Conservation (phyloP, 2,888 invertebrate species). For the Thereva unica region DNA sequence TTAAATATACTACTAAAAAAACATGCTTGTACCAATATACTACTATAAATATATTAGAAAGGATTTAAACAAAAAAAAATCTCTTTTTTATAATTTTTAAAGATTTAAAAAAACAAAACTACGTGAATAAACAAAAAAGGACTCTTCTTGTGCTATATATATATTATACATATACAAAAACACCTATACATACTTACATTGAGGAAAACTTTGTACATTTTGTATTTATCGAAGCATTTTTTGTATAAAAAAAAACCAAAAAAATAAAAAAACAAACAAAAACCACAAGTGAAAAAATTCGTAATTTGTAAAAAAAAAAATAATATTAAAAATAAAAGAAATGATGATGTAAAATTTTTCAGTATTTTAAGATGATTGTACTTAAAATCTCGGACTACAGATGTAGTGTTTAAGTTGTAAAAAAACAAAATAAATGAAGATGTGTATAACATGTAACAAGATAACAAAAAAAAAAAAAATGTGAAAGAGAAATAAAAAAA, state of each 20-base stretch:
- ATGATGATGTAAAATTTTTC: no score
- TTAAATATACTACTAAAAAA: slow-evolving; percentile 10
- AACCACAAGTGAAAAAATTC: neutral
- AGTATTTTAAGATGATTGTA: no score
- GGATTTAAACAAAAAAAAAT: slow-evolving; percentile 4
- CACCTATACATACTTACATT: neutral
- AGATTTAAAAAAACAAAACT: slow-evolving; percentile 11
- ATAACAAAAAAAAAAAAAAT: slow-evolving; percentile 14
- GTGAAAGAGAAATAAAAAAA: slow-evolving; percentile 6
- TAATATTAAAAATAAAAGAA: no score
- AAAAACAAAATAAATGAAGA: slow-evolving; percentile 7
- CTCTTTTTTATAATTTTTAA: slow-evolving; percentile 18
- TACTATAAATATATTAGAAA: slow-evolving; percentile 14
- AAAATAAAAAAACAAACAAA: neutral
- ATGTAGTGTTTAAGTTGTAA: neutral
- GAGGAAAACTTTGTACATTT: slow-evolving; percentile 32
- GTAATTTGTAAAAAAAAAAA: slow-evolving; percentile 16
- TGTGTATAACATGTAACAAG: neutral
- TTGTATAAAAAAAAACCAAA: neutral
- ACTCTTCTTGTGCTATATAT: slow-evolving; percentile 18
- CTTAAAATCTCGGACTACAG: no score
- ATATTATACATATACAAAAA: slow-evolving; percentile 16
- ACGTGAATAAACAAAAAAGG: slow-evolving; percentile 17
- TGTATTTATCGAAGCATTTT: slow-evolving; percentile 30
- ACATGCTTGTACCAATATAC: slow-evolving; percentile 23